Conservation (phyloP, 2,797 vertebrate species). For the Sylvilagus floridanus region DNA sequence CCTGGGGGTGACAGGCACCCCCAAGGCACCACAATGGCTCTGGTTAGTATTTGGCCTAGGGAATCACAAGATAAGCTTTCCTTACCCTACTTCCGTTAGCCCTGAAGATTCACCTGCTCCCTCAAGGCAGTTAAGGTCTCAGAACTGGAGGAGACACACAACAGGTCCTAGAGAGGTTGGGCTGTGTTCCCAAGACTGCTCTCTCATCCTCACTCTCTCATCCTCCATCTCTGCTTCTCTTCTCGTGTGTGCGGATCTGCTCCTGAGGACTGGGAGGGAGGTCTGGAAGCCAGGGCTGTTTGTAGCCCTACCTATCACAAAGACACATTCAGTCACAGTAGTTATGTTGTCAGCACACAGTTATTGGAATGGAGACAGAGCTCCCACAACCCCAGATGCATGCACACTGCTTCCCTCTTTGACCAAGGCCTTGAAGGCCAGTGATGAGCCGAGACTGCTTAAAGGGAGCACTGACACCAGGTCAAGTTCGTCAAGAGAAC, state of each 20-base stretch:
- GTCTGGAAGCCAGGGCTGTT: not conserved
- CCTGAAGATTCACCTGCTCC: not conserved
- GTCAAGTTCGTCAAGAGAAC: not conserved
- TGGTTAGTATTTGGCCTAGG: not conserved
- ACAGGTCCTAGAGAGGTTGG: not conserved
- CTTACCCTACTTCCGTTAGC: not conserved
- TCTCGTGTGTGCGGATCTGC: not conserved
- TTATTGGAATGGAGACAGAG: not conserved
- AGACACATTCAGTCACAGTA: not conserved
- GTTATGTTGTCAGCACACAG: not conserved
- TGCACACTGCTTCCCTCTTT: not conserved
- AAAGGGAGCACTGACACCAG: not conserved
- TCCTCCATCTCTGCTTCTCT: not conserved
- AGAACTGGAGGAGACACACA: not conserved
- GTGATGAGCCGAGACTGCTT: not conserved
- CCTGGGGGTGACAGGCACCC: no score
- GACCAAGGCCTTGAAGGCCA: not conserved
- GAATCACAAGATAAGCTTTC: not conserved
- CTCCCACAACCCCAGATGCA: not conserved
- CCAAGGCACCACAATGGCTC: not conserved
- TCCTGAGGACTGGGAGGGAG: not conserved
- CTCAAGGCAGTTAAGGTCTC: not conserved
- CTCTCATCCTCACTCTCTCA: fast-evolving
- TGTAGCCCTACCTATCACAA: not conserved
- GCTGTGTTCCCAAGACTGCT: not conserved